These are phyloP conservation scores for Gobio occitaniae DNA, from an alignment of 2,797 vertebrate species.

Conservation along the genomic window DNA sequence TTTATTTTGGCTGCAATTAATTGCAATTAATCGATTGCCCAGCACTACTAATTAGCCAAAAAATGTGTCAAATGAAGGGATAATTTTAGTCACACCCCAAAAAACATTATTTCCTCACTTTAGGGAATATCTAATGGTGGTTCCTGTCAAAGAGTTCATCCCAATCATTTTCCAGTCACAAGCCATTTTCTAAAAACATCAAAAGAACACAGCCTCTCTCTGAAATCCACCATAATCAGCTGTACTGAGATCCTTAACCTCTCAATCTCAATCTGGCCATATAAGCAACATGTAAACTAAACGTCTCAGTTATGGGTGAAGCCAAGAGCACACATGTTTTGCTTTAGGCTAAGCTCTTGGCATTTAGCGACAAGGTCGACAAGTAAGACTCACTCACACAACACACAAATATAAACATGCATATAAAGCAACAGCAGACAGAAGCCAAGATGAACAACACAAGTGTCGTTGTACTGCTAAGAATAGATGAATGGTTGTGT, in stretches of 20 bases:
- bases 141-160: not conserved
- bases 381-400: constrained; percentile 2
- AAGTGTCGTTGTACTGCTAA: not conserved
- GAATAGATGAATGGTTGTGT: constrained; percentile 35
- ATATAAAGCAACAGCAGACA: constrained; percentile 22
- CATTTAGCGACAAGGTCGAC: constrained; percentile 6
- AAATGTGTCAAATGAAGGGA: not conserved
- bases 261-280: constrained; percentile 7
- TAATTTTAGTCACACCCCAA: not conserved
- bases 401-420: not conserved
- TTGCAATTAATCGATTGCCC: too few species aligned
- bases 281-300: constrained; percentile 21
- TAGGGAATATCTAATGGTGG: not conserved
- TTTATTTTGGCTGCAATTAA: too few species aligned
- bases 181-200: constrained; percentile 3
- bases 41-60: too few species aligned
- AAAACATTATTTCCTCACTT: not conserved
- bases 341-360: not conserved
- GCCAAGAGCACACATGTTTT: not conserved
- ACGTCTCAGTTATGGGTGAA: not conserved
- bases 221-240: not conserved
- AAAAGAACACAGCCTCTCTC: not conserved
- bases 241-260: constrained; percentile 18
- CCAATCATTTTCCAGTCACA: not conserved
- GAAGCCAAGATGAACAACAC: constrained; percentile 12